Percentiles rank a stretch among this genome's conserved stretches.
Conservation (phyloP, 2,888 invertebrate species). For the Lymantria monacha region DNA sequence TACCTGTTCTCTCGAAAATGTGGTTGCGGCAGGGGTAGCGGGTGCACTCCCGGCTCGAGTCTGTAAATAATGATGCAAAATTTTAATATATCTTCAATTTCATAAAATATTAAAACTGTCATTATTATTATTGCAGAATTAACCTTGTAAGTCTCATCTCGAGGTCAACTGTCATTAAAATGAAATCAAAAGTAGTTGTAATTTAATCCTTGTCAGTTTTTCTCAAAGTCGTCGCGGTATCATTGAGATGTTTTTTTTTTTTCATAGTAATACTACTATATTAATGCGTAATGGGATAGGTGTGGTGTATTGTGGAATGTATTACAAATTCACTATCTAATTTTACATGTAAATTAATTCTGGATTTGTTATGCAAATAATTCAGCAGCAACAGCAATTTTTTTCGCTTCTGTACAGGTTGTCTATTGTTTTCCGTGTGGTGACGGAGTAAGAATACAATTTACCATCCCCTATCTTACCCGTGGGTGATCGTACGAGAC, state of each 20-base stretch:
- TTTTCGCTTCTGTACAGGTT: background rate
- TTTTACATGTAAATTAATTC: slow-evolving; percentile 20
- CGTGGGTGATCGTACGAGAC: too few relatives aligned
- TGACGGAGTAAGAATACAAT: too few relatives aligned
- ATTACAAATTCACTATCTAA: slow-evolving; percentile 37
- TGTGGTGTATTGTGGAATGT: slow-evolving; percentile 36
- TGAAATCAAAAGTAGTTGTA: slow-evolving; percentile 66
- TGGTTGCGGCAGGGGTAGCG: slow-evolving; percentile 62
- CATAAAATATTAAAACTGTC: background rate
- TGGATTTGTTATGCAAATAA: slow-evolving; percentile 15
- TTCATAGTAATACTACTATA: slow-evolving; percentile 33
- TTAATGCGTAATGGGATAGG: slow-evolving; percentile 17
- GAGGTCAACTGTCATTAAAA: slow-evolving; percentile 58
- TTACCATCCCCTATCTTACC: too few relatives aligned
- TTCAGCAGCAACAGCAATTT: slow-evolving; percentile 8
- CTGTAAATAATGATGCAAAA: slow-evolving; percentile 60
- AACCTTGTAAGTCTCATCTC: slow-evolving; percentile 33
- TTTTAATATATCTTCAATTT: background rate
- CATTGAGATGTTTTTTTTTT: slow-evolving; percentile 48
- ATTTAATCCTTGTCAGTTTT: slow-evolving; percentile 56
- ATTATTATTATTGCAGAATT: slow-evolving; percentile 32
- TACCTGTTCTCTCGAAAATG: slow-evolving; percentile 66
- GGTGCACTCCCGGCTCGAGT: slow-evolving; percentile 78
- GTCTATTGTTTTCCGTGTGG: too few relatives aligned
- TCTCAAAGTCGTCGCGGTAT: slow-evolving; percentile 37